Conservation (phyloP, 64 coral and sea anemone species). For the Acropora yongei region DNA sequence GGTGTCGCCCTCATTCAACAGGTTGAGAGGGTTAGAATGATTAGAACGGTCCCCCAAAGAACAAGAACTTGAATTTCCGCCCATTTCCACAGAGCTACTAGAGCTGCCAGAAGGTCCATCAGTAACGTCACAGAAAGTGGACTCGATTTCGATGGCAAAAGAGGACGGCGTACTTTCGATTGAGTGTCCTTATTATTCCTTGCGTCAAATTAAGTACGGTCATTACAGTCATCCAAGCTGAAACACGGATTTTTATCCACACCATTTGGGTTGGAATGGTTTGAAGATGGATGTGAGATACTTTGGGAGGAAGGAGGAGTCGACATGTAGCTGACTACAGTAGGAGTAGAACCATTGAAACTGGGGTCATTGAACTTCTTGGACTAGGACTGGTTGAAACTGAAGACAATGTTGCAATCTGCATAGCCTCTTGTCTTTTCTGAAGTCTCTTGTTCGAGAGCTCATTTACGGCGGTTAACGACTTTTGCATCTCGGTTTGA, state of each 20-base stretch:
- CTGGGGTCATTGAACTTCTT: neutral
- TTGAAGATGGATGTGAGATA: neutral
- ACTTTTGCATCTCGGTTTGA: neutral
- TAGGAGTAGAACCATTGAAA: neutral
- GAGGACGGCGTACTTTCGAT: neutral
- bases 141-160: neutral
- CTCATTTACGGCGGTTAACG: neutral
- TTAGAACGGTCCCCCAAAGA: neutral
- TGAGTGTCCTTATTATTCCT: neutral
- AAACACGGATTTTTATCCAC: neutral
- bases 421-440: neutral
- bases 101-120: neutral
- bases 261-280: neutral
- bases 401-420: neutral
- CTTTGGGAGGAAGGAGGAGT: neutral
- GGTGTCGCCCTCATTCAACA: neutral
- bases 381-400: neutral
- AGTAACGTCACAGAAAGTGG: neutral
- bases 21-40: neutral
- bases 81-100: neutral
- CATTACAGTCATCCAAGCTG: neutral
- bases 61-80: neutral
- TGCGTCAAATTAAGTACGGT: neutral
- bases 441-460: neutral
- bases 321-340: neutral